Evolutionary conservation across 2,113 vertebrate species (phyloP), one percentile per base, ranked within the genome.

Genomic region (Chaetodon trifascialis): DNA sequence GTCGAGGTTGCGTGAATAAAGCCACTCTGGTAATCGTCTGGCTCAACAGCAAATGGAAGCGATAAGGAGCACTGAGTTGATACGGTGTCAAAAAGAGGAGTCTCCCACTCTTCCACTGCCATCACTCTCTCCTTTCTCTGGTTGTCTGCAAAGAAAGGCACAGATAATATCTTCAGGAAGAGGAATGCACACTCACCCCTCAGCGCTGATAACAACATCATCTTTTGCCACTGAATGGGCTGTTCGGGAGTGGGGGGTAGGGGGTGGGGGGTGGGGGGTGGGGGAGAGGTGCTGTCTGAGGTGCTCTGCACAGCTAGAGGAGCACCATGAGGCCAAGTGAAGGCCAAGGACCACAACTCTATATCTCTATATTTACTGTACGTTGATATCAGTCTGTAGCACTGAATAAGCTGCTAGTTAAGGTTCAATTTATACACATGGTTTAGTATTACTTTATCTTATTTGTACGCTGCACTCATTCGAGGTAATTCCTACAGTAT

Each of bases 1-100:
- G 96, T 95, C 94, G 88, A 86, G 89, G 84, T 91, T 92, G 91
- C 92, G 93, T 92, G 95, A 96, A 95, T 94, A 92, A 96, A 96
- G 93, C 94, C 91, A 93, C 89, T 90, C 92, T 83, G 91, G 93
- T 96, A 95, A 88, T 95, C 94, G 58, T 91, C 94, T 95, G 80
- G 88, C 91, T 96, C 95, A 94, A 93, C 96, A 95, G 94, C 92
- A 91, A 95, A 95, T 91, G 88, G 91, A 90, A 93, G 92, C 77
- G 63, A 96, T 96, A 96, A 97, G 96, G 91, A 94, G 92, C 21
- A 11, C 44, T 17, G 82, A 81, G 89, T 89, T 92, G 91, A 94
- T 87, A 83, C 19, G 82, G 78, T 91, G 91, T 93, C 93, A 91
- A 25, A 89, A 90, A 88, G 91, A 91, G 65, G 88, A 90, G 87